These are phyloP conservation scores for Epistrophe eligans DNA, from an alignment of 2,888 invertebrate species.

Conservation along the genomic window DNA sequence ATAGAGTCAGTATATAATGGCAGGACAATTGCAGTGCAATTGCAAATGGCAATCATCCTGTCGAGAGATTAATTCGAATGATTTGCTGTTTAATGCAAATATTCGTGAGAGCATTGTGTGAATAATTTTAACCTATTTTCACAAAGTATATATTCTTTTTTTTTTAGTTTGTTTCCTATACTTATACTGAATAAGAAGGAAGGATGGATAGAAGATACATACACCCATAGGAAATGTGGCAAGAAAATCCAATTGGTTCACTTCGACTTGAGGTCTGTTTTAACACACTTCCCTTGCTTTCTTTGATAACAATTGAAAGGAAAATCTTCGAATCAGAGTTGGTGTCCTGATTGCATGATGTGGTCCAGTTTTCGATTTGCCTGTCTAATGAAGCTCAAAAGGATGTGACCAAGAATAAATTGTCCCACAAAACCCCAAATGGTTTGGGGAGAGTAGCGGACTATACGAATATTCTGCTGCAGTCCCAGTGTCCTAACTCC, in stretches of 20 bases:
- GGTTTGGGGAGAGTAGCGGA: background rate
- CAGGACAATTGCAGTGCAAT: conserved; percentile 60
- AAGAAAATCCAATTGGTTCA: conserved; percentile 37
- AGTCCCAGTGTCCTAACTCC: background rate
- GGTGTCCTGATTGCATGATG: conserved; percentile 60
- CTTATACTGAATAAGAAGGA: background rate
- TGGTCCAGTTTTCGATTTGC: conserved; percentile 66
- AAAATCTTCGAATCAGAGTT: conserved; percentile 38
- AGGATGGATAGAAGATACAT: too few species aligned
- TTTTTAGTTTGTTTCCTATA: background rate
- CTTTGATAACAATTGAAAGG: conserved; percentile 7
- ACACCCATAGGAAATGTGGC: background rate
- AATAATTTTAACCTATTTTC: conserved; percentile 36
- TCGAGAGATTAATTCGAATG: conserved; percentile 69
- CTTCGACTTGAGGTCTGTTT: conserved; percentile 48
- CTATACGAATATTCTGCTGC: conserved; percentile 1
- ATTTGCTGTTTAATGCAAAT: conserved; percentile 63
- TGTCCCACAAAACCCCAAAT: conserved; percentile 43
- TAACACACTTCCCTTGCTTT: conserved; percentile 47
- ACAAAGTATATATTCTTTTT: background rate
- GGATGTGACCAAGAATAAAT: conserved; percentile 68
- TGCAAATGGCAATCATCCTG: conserved; percentile 70
- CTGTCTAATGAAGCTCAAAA: conserved; percentile 64
- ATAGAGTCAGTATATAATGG: conserved; percentile 29
- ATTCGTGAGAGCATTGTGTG: conserved; percentile 59